Conservation (phyloP, 2,797 vertebrate genomes). For the Orestias chungarensis region DNA sequence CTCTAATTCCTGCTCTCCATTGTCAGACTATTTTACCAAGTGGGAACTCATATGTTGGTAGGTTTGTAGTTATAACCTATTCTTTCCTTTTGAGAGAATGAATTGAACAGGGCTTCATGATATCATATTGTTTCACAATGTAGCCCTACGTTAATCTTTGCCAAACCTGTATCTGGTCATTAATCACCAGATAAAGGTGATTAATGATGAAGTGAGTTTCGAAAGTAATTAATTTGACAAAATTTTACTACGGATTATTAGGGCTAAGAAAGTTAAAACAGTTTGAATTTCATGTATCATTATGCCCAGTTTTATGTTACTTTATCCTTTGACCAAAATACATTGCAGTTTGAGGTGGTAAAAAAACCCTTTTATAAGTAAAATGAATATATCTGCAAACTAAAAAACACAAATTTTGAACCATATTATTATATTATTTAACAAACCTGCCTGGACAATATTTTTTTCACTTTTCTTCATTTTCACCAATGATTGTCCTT, state of each 20-base stretch:
- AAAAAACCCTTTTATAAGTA: not conserved
- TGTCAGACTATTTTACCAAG: no score
- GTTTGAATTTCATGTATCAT: not conserved
- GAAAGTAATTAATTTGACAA: not conserved
- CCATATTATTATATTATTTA: constrained; percentile 21
- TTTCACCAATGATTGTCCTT: constrained; percentile 39
- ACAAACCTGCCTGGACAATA: constrained; percentile 24
- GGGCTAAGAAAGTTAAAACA: no score
- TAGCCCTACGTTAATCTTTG: no score
- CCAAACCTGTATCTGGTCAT: no score
- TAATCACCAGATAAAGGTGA: not conserved
- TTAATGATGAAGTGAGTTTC: not conserved
- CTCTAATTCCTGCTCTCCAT: no score
- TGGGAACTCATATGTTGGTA: no score
- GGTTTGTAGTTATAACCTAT: no score
- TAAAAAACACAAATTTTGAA: constrained; percentile 22
- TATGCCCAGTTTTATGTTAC: not conserved
- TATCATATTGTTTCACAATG: no score
- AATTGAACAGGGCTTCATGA: no score
- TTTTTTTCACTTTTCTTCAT: constrained; percentile 18
- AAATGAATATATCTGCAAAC: not conserved
- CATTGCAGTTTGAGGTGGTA: not conserved
- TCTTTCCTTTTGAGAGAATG: no score
- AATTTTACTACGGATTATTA: not conserved
- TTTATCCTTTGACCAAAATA: not conserved